These are phyloP conservation scores for Pemphigus obesinymphae DNA, from an alignment of 1,140 invertebrate genomes.

Conservation along the genomic window DNA sequence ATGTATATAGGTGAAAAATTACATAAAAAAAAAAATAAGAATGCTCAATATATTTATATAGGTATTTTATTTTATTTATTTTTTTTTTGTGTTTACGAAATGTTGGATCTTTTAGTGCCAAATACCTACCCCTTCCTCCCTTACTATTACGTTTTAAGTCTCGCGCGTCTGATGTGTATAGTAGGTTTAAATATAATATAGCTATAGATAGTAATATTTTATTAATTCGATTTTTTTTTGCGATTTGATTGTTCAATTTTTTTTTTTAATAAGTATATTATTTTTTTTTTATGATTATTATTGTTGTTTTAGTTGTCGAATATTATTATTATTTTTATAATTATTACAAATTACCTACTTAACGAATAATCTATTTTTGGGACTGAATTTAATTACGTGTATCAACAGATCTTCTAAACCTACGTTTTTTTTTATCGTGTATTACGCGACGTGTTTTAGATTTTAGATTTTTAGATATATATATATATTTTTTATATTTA, in stretches of 20 bases:
- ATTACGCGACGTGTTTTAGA: constrained; percentile 1
- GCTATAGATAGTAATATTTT: too few relatives aligned
- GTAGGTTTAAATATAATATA: too few relatives aligned
- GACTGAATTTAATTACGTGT: constrained; percentile 21
- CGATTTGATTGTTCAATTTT: too few relatives aligned
- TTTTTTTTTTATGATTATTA: not conserved
- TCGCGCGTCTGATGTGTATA: not conserved
- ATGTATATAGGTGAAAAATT: not conserved
- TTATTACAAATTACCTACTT: constrained; percentile 36
- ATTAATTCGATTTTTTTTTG: too few relatives aligned
- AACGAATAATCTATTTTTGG: constrained; percentile 29
- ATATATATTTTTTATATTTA: too few relatives aligned
- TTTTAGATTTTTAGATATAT: not conserved
- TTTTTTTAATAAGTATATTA: too few relatives aligned
- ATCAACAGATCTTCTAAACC: constrained; percentile 21
- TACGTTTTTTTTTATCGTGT: constrained; percentile 23
- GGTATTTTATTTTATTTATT: too few relatives aligned
- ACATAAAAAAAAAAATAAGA: not conserved
- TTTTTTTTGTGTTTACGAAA: too few relatives aligned
- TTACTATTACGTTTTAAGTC: constrained; percentile 38
- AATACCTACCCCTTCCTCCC: too few relatives aligned
- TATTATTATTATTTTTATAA: too few relatives aligned
- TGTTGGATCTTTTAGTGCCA: constrained; percentile 35
- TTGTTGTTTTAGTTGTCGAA: constrained; percentile 21
- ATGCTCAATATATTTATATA: not conserved